Evolutionary conservation across 2,888 invertebrate species (phyloP).

Genomic region (Alitta virens): DNA sequence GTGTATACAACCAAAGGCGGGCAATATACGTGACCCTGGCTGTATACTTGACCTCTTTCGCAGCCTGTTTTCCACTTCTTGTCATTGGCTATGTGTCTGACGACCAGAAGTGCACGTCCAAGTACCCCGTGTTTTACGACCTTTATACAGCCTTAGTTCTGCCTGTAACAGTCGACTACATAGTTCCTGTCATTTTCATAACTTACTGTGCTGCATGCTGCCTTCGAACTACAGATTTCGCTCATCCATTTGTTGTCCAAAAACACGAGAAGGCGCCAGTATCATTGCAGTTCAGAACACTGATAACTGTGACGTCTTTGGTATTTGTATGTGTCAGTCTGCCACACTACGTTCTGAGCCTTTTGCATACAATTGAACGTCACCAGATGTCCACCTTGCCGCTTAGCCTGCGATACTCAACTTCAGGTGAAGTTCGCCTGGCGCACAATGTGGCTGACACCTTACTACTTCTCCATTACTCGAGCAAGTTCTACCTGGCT

Average conservation of each 20-base stretch:
- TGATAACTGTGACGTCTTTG: not conserved
- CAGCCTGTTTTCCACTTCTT: conserved; percentile 26
- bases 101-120: conserved; percentile 17
- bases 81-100: conserved; percentile 13
- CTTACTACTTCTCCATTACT: conserved; percentile 21
- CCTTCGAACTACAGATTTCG: too few species aligned
- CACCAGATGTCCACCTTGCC: not conserved
- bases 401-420: not conserved
- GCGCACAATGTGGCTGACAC: conserved; percentile 7
- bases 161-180: conserved; percentile 6
- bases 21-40: conserved; percentile 25
- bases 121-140: conserved; percentile 20
- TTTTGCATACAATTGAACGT: not conserved
- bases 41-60: conserved; percentile 17
- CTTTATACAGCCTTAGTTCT: conserved; percentile 25
- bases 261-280: not conserved
- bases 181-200: conserved; percentile 19
- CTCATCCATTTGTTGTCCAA: too few species aligned
- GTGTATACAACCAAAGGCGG: conserved; percentile 13
- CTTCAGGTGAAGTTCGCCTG: conserved; percentile 2
- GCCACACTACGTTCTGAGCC: not conserved
- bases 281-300: not conserved
- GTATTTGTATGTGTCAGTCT: not conserved
- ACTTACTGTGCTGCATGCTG: too few species aligned
- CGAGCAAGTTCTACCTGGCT: conserved; percentile 18